These are phyloP conservation scores for Macrotis lagotis DNA, from an alignment of 2,113 vertebrate species.

Conservation along the genomic window DNA sequence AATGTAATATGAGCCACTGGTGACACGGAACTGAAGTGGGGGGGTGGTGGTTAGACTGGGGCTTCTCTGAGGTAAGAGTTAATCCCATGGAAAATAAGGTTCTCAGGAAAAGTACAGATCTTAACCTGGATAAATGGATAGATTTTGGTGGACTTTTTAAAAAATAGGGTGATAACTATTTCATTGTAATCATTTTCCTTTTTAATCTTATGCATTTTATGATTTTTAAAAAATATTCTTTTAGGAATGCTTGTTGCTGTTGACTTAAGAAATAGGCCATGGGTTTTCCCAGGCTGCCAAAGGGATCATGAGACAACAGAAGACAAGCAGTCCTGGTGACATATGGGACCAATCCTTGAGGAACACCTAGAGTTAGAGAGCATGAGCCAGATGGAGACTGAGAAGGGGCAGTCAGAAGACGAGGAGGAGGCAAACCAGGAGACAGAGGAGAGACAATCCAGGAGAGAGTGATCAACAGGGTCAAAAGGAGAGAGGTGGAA, in stretches of 20 bases:
- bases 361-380: not conserved
- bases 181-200: not conserved
- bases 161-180: not conserved
- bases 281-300: not conserved
- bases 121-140: not conserved
- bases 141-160: not conserved
- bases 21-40: not conserved
- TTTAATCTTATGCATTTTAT: not conserved
- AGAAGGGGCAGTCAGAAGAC: too few species aligned
- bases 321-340: not conserved
- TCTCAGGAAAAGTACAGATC: not conserved
- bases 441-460: not conserved
- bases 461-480: not conserved
- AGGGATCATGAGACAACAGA: not conserved
- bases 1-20: not conserved
- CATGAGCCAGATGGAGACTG: not conserved
- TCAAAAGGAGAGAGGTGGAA: too few species aligned
- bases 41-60: too few species aligned
- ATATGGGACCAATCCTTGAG: not conserved
- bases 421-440: too few species aligned
- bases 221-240: not conserved
- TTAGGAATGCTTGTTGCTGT: not conserved
- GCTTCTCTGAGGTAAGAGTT: not conserved
- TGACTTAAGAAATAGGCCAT: not conserved
- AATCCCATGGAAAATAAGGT: not conserved